Percentiles rank a stretch among this genome's conserved stretches.
These are phyloP conservation scores for Chloropsis hardwickii DNA, from an alignment of 2,113 vertebrate genomes.

Conservation along the genomic window DNA sequence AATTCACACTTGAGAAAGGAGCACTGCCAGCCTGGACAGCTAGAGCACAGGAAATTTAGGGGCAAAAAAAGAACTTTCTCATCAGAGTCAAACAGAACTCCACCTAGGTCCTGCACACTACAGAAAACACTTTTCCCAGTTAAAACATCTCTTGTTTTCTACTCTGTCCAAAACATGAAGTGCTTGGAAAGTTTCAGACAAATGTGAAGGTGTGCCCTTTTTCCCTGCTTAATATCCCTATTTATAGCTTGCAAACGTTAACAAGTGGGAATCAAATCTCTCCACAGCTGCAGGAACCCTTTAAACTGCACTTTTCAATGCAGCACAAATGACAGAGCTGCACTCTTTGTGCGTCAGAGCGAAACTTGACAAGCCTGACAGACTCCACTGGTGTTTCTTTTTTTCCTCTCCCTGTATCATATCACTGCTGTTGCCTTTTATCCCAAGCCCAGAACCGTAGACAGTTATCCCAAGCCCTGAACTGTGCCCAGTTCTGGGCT, in stretches of 20 bases:
- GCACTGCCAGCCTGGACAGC: background rate
- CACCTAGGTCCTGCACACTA: background rate
- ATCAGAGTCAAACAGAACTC: background rate
- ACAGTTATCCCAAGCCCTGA: background rate
- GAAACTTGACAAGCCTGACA: constrained; percentile 43
- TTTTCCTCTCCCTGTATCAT: background rate
- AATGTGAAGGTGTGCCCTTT: background rate
- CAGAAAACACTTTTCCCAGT: background rate
- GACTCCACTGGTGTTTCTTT: background rate
- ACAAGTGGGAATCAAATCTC: background rate
- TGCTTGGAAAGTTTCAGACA: background rate
- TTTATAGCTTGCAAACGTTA: background rate
- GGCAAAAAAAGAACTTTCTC: background rate
- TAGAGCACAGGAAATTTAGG: background rate
- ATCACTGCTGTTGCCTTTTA: background rate
- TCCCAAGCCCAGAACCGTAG: background rate
- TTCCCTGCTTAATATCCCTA: background rate
- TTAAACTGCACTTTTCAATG: background rate
- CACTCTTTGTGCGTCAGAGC: background rate
- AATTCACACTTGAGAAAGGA: background rate
- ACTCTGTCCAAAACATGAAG: background rate
- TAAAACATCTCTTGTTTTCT: background rate
- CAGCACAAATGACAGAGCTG: background rate
- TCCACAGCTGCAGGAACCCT: background rate
- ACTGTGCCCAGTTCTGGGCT: background rate